phyloP scores from a whole-genome alignment of 2,797 vertebrate genomes.

The Craterocephalus amniculus region DNA sequence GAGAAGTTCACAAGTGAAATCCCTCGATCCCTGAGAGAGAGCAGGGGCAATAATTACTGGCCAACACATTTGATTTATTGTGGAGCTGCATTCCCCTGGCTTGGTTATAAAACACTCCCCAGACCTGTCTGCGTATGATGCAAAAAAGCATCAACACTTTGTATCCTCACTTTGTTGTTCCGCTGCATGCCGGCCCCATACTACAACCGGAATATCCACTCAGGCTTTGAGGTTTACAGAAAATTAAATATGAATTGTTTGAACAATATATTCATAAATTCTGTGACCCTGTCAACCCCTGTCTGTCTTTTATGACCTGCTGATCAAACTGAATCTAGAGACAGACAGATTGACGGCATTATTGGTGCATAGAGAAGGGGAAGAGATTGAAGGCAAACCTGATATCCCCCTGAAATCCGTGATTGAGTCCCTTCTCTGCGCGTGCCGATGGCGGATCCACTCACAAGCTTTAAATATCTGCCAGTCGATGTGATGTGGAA shows the following conservation, averaged over 20 bases:
- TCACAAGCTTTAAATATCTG: conserved; percentile 70
- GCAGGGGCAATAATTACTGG: conserved; percentile 72
- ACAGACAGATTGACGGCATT: conserved; percentile 49
- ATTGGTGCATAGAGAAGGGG: conserved; percentile 31
- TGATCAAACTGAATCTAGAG: conserved; percentile 19
- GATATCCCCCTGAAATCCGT: conserved; percentile 61
- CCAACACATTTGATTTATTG: conserved; percentile 71
- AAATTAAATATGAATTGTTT: conserved; percentile 19
- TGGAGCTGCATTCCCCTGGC: conserved; percentile 40
- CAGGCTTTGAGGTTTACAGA: background rate
- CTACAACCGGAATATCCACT: conserved; percentile 36
- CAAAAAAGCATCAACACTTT: conserved; percentile 38
- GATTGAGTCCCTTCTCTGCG: conserved; percentile 52
- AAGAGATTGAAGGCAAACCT: conserved; percentile 51
- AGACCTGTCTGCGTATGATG: conserved; percentile 38
- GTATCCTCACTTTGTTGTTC: conserved; percentile 6
- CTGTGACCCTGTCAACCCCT: background rate
- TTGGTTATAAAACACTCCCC: conserved; percentile 57
- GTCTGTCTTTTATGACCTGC: conserved; percentile 4
- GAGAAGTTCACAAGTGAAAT: conserved; percentile 67
- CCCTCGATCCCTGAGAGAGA: conserved; percentile 57
- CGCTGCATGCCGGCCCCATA: conserved; percentile 28
- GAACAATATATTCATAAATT: conserved; percentile 17
- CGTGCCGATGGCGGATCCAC: conserved; percentile 36
- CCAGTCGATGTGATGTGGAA: conserved; percentile 59